A percentile compares a stretch with the other conserved stretches of the same genome.
Conservation (phyloP, 2,797 vertebrate species). For the Sylvia borin region DNA sequence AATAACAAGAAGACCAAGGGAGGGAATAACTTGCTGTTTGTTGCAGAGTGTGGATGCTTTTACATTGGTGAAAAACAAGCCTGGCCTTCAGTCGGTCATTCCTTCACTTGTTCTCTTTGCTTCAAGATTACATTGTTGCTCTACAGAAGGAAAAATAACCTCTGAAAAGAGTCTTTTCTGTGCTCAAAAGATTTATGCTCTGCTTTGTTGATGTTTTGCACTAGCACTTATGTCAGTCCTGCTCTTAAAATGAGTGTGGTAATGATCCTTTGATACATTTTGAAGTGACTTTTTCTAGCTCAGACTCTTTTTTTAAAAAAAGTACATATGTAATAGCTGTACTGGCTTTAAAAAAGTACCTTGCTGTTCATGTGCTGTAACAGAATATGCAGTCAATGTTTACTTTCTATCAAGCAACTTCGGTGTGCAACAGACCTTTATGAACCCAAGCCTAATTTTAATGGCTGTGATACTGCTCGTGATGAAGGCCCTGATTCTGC, state of each 20-base stretch:
- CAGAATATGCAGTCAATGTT: not conserved
- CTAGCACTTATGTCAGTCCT: constrained; percentile 33
- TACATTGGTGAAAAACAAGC: constrained; percentile 32
- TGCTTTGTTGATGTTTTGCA: constrained; percentile 30
- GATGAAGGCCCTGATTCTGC: not conserved
- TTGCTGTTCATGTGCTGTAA: not conserved
- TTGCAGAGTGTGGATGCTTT: not conserved
- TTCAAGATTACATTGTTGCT: constrained; percentile 45
- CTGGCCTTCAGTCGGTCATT: constrained; percentile 1
- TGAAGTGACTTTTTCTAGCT: not conserved
- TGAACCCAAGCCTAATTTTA: not conserved
- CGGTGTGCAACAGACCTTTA: not conserved
- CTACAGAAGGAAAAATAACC: not conserved
- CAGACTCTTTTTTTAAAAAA: not conserved
- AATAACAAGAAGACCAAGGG: not conserved
- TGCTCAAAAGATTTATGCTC: constrained; percentile 39
- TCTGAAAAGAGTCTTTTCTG: not conserved
- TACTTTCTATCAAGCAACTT: not conserved
- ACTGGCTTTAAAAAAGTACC: not conserved
- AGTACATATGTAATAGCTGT: not conserved
- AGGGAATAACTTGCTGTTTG: not conserved
- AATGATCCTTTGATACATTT: not conserved
- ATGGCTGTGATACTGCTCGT: not conserved
- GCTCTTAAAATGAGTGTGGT: not conserved
- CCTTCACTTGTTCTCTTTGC: constrained; percentile 16